Evolutionary conservation across 2,113 vertebrate genomes (phyloP), one percentile per base, ranked within the genome.

Genomic region (Elaphurus davidianus): DNA sequence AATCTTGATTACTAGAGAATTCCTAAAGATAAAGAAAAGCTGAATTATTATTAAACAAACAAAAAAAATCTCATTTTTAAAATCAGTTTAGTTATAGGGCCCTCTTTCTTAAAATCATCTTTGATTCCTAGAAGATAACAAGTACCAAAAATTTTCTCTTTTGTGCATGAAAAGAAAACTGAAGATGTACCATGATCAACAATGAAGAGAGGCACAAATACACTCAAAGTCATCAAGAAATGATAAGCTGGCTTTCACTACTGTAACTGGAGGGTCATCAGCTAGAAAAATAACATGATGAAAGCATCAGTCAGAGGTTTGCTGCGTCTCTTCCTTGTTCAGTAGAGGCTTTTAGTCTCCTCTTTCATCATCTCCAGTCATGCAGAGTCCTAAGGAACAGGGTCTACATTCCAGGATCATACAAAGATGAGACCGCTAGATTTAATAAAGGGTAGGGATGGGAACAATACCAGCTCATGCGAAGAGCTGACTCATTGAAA

Each of bases 161-260:
- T 96, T 94, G 88, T 76, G 85, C 33, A 90, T 82, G 67, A 94
- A 94, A 92, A 11, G 10, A 87, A 90, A 91, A 79, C 19, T 71
- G 21, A 9, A 74, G 40, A 50, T 55, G 11, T 30, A 40, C 47
- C 52, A 78, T 14, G 13, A 47, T 40, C n/a, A 74, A 17, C 82
- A 91, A 85, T n/a, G 57, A 95, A 79, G 21, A 88, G n/a, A 91
- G 45, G 84, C 76, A 84, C 59, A 74, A n/a, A 85, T 2, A 89
- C 17, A 89, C 10, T 12, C 40, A 59, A 88, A 64, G 57, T 81
- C 79, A 91, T 84, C 62, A 83, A 91, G 78, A 96, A 82, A 95
- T 81, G 28, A 87, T 23, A 93, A 50, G 23, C 67, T 54, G 78
- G 87, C 54, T 91, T 91, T 47, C 76, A 84, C 55, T n/a, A 21